Conservation (phyloP, 2,888 invertebrate species). For the Hypselothyrea guttata region DNA sequence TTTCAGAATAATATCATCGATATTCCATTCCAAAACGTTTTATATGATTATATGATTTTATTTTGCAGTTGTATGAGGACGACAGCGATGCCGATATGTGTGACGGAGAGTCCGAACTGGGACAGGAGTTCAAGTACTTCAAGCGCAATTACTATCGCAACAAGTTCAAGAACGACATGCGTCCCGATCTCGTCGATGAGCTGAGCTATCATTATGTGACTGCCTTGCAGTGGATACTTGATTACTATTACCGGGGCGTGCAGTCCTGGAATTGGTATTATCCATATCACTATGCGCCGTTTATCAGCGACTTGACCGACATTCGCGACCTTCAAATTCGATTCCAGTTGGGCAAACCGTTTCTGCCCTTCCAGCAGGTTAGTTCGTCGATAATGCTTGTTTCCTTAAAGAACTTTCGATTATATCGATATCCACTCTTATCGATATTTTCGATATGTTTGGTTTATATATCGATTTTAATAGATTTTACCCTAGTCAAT, state of each 20-base stretch:
- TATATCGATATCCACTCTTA: no score
- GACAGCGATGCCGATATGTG: constrained; percentile 81
- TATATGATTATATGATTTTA: not conserved
- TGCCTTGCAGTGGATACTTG: constrained; percentile 97
- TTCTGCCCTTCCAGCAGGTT: constrained; percentile 95
- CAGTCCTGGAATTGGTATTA: constrained; percentile 99
- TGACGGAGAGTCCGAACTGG: constrained; percentile 83
- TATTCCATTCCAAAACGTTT: no score
- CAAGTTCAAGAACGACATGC: constrained; percentile 86
- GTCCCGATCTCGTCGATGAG: constrained; percentile 32
- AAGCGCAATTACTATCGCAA: constrained; percentile 96
- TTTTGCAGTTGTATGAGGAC: constrained; percentile 50
- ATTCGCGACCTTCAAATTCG: constrained; percentile 90
- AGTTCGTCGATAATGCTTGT: constrained; percentile 11
- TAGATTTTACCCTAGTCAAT: no score
- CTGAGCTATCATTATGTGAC: constrained; percentile 86
- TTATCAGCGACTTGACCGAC: constrained; percentile 94
- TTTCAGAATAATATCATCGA: no score
- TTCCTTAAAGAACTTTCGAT: no score
- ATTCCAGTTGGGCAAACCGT: constrained; percentile 93
- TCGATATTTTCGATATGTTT: no score
- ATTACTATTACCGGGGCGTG: constrained; percentile 98
- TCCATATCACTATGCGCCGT: constrained; percentile 98
- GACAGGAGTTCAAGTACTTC: constrained; percentile 90
- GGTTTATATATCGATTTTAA: no score